These are phyloP conservation scores for Alouatta palliata DNA, from an alignment of 2,113 vertebrate genomes.

Conservation along the genomic window DNA sequence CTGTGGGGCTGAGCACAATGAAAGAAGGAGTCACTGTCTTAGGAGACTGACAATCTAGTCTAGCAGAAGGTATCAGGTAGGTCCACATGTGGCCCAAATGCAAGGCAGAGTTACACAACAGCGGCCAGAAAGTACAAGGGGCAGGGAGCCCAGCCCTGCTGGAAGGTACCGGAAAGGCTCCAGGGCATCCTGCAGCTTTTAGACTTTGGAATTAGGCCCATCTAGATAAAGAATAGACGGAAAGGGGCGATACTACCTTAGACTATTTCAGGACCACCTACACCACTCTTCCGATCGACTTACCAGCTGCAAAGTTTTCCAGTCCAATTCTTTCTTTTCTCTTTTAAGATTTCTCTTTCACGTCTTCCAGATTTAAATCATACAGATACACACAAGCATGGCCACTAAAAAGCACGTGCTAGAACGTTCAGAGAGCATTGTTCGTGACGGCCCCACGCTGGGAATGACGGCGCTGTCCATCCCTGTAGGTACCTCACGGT, in stretches of 20 bases:
- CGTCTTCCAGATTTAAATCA: background rate
- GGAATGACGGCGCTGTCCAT: accelerated
- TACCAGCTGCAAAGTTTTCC: too few species aligned
- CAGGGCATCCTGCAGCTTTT: accelerated
- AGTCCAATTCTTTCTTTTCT: background rate
- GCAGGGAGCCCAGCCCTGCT: background rate
- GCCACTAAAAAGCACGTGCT: accelerated
- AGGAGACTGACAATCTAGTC: background rate
- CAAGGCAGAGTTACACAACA: too few species aligned
- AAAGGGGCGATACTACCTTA: background rate
- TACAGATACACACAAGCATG: accelerated
- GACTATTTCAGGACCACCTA: too few species aligned
- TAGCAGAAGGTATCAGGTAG: background rate
- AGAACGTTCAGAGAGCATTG: accelerated
- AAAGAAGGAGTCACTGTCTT: background rate
- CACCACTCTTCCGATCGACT: accelerated
- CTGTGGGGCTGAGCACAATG: background rate
- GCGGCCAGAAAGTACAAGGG: accelerated
- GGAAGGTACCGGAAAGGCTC: background rate
- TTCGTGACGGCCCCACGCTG: accelerated
- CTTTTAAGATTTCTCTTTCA: background rate
- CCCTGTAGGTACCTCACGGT: accelerated
- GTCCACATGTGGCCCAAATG: background rate
- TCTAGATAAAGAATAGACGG: accelerated
- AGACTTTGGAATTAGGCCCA: background rate